These are phyloP conservation scores for Brachystomella parvula DNA, from an alignment of 1,140 invertebrate species.

Conservation along the genomic window DNA sequence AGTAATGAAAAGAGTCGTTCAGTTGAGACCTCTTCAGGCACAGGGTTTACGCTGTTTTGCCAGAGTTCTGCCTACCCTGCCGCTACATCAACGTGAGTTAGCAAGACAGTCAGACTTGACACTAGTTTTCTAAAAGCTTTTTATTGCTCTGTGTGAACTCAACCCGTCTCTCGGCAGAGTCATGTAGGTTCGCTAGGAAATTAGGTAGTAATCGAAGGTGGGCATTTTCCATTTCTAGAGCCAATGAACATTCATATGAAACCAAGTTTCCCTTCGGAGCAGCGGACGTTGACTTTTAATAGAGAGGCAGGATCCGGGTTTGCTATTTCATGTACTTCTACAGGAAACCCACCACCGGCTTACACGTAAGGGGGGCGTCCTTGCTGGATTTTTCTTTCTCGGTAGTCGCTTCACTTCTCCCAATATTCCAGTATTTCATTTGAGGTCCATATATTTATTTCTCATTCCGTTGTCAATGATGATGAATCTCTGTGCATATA, in stretches of 20 bases:
- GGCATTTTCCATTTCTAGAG: constrained; percentile 1
- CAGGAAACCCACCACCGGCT: constrained; percentile 22
- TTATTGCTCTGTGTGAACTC: not conserved
- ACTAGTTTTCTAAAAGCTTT: constrained; percentile 3
- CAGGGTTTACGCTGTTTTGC: constrained; percentile 50
- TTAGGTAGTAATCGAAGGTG: not conserved
- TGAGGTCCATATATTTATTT: not conserved
- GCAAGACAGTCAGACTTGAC: too few species aligned
- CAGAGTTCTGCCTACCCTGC: constrained; percentile 59
- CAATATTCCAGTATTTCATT: not conserved
- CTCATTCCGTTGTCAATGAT: constrained; percentile 33
- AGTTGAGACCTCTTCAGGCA: constrained; percentile 33
- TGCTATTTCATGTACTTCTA: constrained; percentile 29
- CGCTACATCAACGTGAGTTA: constrained; percentile 55
- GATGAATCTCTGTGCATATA: constrained; percentile 39
- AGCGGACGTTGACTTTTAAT: constrained; percentile 24
- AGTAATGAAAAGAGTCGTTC: constrained; percentile 35
- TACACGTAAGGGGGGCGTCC: constrained; percentile 36
- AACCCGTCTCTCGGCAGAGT: too few species aligned
- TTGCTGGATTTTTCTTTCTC: too few species aligned
- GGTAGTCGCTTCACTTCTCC: constrained; percentile 16
- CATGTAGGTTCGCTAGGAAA: not conserved
- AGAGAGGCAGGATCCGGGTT: constrained; percentile 21
- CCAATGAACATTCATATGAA: constrained; percentile 25
- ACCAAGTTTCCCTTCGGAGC: constrained; percentile 34